A percentile compares a stretch with the other conserved stretches of the same genome.
Conservation (phyloP, 1,140 invertebrate species). For the Littorina saxatilis region DNA sequence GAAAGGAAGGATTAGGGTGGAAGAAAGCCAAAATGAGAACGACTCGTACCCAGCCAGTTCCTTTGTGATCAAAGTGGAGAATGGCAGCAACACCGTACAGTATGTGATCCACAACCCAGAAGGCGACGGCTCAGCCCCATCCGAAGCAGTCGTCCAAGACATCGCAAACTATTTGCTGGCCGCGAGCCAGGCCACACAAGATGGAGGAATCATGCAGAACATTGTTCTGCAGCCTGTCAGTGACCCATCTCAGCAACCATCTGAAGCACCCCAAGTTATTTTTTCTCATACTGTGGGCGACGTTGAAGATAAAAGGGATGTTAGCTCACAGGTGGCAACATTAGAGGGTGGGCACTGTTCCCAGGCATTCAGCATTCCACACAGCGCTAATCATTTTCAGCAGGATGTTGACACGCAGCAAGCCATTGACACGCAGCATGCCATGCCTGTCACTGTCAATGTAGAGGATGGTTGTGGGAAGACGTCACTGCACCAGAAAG, state of each 20-base stretch:
- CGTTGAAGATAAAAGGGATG: no score
- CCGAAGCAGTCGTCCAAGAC: conserved; percentile 42
- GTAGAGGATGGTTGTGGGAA: background rate
- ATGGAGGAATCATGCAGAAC: no score
- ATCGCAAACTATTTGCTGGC: conserved; percentile 55
- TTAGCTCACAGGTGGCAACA: no score
- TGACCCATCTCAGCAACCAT: background rate
- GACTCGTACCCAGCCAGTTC: no score
- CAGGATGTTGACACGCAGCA: no score
- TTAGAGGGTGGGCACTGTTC: no score
- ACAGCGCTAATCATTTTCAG: no score
- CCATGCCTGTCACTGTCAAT: no score
- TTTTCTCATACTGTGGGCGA: no score
- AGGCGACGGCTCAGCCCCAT: background rate
- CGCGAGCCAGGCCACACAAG: background rate
- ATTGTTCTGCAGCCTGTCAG: background rate
- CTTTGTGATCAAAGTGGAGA: conserved; percentile 47
- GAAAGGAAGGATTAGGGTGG: background rate
- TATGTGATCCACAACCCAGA: conserved; percentile 52
- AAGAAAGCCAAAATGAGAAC: background rate
- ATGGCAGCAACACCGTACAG: conserved; percentile 47
- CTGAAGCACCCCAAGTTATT: background rate
- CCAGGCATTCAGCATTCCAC: no score
- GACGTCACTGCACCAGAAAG: background rate
- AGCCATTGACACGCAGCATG: no score